Conservation (phyloP, 2,113 vertebrate genomes). For the Zapus hudsonius region DNA sequence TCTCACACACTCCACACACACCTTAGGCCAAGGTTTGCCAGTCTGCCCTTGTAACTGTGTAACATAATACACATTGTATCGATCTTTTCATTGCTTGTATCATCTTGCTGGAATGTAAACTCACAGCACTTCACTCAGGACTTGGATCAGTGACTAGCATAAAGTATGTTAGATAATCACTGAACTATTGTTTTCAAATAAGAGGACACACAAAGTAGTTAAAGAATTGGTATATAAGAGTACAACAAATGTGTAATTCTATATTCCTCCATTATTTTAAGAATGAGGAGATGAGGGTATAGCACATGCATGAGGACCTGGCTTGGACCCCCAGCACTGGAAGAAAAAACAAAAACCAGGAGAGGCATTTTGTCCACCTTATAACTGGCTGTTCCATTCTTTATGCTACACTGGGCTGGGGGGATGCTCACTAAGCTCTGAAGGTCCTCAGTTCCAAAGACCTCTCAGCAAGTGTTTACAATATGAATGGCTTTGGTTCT, state of each 20-base stretch:
- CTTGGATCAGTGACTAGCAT: constrained; percentile 8
- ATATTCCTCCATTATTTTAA: not conserved
- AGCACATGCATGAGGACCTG: not conserved
- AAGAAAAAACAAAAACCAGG: not conserved
- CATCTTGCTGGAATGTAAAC: not conserved
- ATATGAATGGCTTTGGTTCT: not conserved
- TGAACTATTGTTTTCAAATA: not conserved
- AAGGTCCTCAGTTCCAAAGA: constrained; percentile 21
- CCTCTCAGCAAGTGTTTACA: not conserved
- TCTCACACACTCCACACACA: not conserved
- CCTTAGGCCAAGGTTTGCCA: not conserved
- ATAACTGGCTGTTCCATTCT: not conserved
- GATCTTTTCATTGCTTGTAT: not conserved
- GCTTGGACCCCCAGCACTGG: not conserved
- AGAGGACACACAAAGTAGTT: not conserved
- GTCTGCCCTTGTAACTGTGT: not conserved
- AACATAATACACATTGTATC: not conserved
- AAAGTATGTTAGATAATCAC: not conserved
- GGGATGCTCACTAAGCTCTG: not conserved
- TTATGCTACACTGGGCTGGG: not conserved
- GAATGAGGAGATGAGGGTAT: not conserved
- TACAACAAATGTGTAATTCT: not conserved
- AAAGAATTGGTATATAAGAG: not conserved
- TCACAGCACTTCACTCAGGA: not conserved
- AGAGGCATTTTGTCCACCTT: not conserved